A percentile compares a stretch with the other conserved stretches of the same genome.
Conservation (phyloP, 2,888 invertebrate species). For the Anodontia alba region DNA sequence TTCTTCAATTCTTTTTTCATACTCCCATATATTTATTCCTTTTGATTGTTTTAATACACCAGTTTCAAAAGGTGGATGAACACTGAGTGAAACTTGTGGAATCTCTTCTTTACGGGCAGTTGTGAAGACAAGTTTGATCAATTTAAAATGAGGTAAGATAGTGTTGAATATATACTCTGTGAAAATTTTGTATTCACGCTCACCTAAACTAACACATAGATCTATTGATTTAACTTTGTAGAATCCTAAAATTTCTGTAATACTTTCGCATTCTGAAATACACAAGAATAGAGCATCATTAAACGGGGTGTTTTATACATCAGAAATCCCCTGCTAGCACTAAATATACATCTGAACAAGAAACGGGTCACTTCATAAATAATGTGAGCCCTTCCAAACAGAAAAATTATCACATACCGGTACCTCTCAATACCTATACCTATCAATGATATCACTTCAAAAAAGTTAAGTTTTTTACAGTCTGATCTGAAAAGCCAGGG, state of each 20-base stretch:
- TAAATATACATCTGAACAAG: background rate
- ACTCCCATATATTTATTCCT: conserved; percentile 74
- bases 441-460: too few species aligned
- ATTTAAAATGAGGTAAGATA: conserved; percentile 78
- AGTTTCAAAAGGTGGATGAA: conserved; percentile 70
- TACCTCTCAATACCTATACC: too few species aligned
- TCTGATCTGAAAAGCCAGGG: too few species aligned
- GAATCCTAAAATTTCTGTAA: conserved; percentile 73
- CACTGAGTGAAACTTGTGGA: conserved; percentile 54
- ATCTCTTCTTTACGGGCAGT: conserved; percentile 57
- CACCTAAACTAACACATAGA: conserved; percentile 62
- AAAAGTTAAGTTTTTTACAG: too few species aligned
- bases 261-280: conserved; percentile 57
- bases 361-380: too few species aligned
- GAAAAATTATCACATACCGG: too few species aligned
- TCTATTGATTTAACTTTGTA: conserved; percentile 63
- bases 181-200: conserved; percentile 74
- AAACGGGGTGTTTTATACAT: too few species aligned
- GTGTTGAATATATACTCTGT: conserved; percentile 79
- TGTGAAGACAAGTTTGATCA: conserved; percentile 79
- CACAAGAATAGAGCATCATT: too few species aligned
- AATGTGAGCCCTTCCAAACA: too few species aligned
- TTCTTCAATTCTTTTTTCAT: conserved; percentile 72
- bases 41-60: conserved; percentile 68
- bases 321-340: background rate